Evolutionary conservation across 2,888 invertebrate genomes (phyloP).

Genomic region (Diloba caeruleocephala): DNA sequence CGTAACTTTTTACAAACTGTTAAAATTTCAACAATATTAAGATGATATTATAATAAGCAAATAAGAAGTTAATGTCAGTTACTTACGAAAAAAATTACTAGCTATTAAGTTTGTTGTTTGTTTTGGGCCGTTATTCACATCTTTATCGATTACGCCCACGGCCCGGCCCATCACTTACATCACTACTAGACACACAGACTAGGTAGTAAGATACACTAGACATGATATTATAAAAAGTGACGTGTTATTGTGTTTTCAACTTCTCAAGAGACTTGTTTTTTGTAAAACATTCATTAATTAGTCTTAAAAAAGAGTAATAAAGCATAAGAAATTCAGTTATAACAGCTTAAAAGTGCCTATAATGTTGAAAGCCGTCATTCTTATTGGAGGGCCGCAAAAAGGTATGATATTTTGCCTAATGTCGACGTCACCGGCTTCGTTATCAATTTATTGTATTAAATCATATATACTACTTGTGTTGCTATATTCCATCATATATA

Average conservation of each 20-base stretch:
- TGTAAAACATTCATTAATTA: constrained; percentile 13
- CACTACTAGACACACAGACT: too few species aligned
- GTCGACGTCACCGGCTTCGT: constrained; percentile 69
- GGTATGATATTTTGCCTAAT: constrained; percentile 86
- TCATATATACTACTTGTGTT: background rate
- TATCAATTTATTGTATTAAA: constrained; percentile 19
- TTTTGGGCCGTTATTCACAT: too few species aligned
- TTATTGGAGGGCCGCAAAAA: constrained; percentile 98
- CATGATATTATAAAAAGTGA: constrained; percentile 26
- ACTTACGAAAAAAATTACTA: too few species aligned
- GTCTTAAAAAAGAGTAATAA: background rate
- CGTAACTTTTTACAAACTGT: too few species aligned
- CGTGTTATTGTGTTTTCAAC: constrained; percentile 44
- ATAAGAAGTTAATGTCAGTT: too few species aligned
- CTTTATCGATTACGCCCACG: too few species aligned
- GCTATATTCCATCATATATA: background rate
- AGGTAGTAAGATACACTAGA: too few species aligned
- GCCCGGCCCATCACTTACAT: too few species aligned
- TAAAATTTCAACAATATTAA: too few species aligned
- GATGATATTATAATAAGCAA: too few species aligned
- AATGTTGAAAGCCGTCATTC: constrained; percentile 95
- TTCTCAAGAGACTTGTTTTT: constrained; percentile 16
- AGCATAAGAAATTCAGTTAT: background rate
- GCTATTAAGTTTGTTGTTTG: too few species aligned
- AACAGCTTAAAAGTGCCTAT: constrained; percentile 16